Evolutionary conservation across 2,113 vertebrate species (phyloP).

Genomic region (Piliocolobus tephrosceles): DNA sequence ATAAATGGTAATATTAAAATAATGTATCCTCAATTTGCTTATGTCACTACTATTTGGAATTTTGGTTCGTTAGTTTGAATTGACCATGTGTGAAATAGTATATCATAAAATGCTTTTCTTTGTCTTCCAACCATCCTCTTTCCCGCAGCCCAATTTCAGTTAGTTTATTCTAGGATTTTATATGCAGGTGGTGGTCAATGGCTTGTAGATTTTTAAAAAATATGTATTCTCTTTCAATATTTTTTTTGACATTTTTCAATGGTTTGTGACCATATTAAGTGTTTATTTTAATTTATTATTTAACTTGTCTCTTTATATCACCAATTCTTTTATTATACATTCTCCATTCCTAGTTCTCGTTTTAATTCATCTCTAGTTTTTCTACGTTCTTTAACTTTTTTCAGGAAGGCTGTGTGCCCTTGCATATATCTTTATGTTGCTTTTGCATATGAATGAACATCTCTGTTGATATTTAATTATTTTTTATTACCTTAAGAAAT

Average conservation of each 20-base stretch:
- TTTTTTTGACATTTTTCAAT: neutral
- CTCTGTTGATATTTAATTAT: neutral
- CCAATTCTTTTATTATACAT: neutral
- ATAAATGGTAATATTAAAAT: neutral
- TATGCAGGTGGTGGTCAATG: neutral
- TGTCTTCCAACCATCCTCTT: neutral
- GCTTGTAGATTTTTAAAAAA: neutral
- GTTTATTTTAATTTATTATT: neutral
- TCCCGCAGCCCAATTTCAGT: neutral
- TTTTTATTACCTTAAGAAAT: constrained; percentile 11
- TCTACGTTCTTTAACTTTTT: neutral
- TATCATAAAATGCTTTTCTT: neutral
- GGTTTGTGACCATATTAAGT: neutral
- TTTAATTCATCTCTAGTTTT: neutral
- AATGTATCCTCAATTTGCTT: neutral
- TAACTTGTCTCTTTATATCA: neutral
- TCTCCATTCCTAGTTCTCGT: neutral
- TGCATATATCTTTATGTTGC: neutral
- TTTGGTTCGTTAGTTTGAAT: neutral
- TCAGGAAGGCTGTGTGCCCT: neutral
- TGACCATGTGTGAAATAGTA: neutral
- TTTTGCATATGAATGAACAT: neutral
- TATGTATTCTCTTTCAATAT: neutral
- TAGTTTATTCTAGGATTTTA: neutral
- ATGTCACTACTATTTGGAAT: neutral